Evolutionary conservation across 2,888 invertebrate species (phyloP).

Genomic region (Limnephilus auricula): DNA sequence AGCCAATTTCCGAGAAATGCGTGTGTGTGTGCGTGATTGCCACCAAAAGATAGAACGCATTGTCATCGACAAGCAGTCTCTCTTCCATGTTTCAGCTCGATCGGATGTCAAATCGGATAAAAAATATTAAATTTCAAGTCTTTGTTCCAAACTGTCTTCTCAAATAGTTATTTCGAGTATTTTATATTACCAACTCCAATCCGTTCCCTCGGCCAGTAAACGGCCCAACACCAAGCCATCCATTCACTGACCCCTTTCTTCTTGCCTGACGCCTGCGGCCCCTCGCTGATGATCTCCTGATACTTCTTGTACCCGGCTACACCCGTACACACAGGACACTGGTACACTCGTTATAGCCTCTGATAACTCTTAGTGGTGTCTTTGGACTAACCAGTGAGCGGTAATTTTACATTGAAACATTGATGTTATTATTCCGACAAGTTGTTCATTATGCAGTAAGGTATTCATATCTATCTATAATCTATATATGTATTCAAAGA

Average conservation of each 20-base stretch:
- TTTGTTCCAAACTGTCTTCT: not conserved
- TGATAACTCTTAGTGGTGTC: not conserved
- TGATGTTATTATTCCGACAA: no score
- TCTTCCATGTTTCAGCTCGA: no score
- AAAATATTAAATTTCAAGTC: no score
- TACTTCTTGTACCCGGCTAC: not conserved
- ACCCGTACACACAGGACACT: not conserved
- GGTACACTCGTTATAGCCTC: not conserved
- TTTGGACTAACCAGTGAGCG: not conserved
- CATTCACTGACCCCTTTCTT: slow-evolving; percentile 2
- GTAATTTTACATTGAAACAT: not conserved
- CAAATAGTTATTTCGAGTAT: no score
- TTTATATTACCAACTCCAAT: not conserved
- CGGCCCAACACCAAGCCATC: not conserved
- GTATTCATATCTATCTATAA: no score
- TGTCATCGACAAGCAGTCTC: no score
- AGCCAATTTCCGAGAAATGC: no score
- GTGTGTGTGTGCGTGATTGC: no score
- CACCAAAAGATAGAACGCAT: no score
- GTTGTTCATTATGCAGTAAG: no score
- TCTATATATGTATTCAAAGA: no score
- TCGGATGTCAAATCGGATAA: no score
- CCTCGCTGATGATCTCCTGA: not conserved
- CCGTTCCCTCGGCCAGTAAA: not conserved
- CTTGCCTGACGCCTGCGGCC: not conserved